Evolutionary conservation across 53 echinoderm and acorn worm species (phyloP).

Genomic region (Zoroaster sp.): DNA sequence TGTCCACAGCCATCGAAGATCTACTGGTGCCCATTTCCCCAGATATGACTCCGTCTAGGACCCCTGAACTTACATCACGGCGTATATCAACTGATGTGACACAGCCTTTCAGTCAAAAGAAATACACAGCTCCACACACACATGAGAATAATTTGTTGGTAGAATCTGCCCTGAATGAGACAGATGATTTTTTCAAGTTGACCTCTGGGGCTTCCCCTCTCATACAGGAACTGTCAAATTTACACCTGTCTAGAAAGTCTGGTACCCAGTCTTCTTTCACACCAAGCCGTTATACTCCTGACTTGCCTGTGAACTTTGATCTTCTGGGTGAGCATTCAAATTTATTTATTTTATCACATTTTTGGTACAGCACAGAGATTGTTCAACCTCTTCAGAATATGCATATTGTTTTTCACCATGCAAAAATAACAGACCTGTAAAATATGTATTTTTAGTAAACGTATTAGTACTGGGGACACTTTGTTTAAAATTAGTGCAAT

Average conservation of each 20-base stretch:
- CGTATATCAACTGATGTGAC: not conserved
- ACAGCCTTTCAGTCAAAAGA: conserved; percentile 1
- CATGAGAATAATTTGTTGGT: conserved; percentile 8
- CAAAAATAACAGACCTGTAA: too few relatives aligned
- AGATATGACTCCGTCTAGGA: conserved; percentile 68
- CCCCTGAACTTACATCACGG: conserved; percentile 57
- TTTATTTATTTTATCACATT: too few relatives aligned
- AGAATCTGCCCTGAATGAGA: not conserved
- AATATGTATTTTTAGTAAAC: too few relatives aligned
- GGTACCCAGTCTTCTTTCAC: not conserved
- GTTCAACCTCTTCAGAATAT: too few relatives aligned
- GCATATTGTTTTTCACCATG: too few relatives aligned
- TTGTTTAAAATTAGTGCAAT: too few relatives aligned
- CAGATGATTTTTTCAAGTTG: not conserved
- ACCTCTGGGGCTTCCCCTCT: not conserved
- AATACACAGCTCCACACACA: not conserved
- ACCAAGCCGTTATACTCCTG: not conserved
- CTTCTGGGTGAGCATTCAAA: conserved; percentile 37
- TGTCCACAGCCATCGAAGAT: conserved; percentile 61
- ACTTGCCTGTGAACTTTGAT: conserved; percentile 25
- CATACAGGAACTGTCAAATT: conserved; percentile 16
- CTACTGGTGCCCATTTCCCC: conserved; percentile 82
- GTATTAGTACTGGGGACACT: too few relatives aligned
- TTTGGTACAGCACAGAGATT: too few relatives aligned
- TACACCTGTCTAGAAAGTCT: conserved; percentile 17